These are phyloP conservation scores for Invenusta paracnida DNA, from an alignment of 2,888 invertebrate genomes.

Conservation along the genomic window DNA sequence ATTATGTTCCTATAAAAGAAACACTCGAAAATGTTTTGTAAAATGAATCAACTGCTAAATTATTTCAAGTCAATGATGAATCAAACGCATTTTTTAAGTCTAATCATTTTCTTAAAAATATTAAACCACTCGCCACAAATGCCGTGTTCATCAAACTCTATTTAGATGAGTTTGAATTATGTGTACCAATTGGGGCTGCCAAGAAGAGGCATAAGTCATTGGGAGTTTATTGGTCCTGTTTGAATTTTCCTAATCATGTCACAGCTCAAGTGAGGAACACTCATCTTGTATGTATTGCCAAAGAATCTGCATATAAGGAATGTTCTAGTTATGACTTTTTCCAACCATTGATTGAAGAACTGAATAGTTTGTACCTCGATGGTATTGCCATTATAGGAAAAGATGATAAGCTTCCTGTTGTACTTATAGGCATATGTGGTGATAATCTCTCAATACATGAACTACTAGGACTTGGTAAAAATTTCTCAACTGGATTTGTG, in stretches of 20 bases:
- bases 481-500: background rate
- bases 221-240: constrained; percentile 44
- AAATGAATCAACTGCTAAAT: background rate
- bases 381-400: background rate
- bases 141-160: constrained; percentile 19
- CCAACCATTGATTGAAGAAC: background rate
- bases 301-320: constrained; percentile 35
- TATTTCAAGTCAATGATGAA: background rate
- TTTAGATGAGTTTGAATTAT: constrained; percentile 45
- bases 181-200: constrained; percentile 44
- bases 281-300: constrained; percentile 36
- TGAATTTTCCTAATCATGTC: constrained; percentile 32
- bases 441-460: background rate
- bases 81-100: background rate
- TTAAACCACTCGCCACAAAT: constrained; percentile 35
- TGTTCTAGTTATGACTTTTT: background rate
- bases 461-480: background rate
- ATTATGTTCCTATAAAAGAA: constrained; percentile 41
- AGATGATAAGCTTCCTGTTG: background rate
- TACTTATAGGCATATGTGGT: background rate
- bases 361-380: background rate
- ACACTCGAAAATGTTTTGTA: constrained; percentile 18
- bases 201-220: constrained; percentile 45
- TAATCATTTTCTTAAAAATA: constrained; percentile 28
- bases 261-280: constrained; percentile 38